Conservation (phyloP, 2,888 invertebrate species). For the Tridacna crocea region DNA sequence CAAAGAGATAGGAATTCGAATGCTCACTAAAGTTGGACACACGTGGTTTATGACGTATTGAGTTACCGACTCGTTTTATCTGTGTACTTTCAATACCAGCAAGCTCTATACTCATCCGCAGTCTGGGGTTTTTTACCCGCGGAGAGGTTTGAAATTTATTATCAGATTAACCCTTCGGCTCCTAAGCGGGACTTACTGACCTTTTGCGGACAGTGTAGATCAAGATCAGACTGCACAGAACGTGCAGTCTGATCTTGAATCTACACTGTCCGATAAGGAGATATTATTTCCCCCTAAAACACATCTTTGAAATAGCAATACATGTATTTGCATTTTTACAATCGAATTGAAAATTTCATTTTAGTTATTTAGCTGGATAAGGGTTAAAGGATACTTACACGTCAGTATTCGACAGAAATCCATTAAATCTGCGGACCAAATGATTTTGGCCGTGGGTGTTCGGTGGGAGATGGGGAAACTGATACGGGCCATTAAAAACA, state of each 20-base stretch:
- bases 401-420: conserved; percentile 16
- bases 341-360: too few species aligned
- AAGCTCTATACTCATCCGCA: neutral
- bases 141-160: conserved; percentile 6
- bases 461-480: conserved; percentile 3
- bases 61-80: neutral
- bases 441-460: conserved; percentile 22
- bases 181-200: too few species aligned
- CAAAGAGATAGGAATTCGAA: too few species aligned
- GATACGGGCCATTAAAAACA: conserved; percentile 22
- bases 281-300: too few species aligned
- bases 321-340: too few species aligned
- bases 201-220: too few species aligned
- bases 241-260: too few species aligned
- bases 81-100: neutral
- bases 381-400: conserved; percentile 6
- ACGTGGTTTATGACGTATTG: neutral
- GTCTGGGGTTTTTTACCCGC: conserved; percentile 17
- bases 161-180: too few species aligned
- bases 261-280: too few species aligned
- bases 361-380: too few species aligned
- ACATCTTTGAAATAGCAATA: too few species aligned
- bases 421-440: conserved; percentile 6
- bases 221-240: too few species aligned
- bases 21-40: neutral